Percentiles rank a stretch among this genome's conserved stretches.
phyloP scores from a whole-genome alignment of 2,888 invertebrate species.

The Oxyteleia sp. region DNA sequence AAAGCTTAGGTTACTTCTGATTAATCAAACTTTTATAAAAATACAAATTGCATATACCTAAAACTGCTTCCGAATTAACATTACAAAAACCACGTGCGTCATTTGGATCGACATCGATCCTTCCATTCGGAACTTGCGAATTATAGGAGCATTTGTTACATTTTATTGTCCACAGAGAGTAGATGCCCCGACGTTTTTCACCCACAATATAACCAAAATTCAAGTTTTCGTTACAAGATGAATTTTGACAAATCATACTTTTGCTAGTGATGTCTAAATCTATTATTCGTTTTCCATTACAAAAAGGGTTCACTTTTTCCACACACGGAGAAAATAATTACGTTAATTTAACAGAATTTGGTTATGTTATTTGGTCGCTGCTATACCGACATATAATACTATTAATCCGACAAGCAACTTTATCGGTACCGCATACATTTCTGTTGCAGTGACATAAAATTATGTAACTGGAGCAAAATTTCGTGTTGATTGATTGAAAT shows the following conservation, averaged over 20 bases:
- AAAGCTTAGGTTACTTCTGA: conserved; percentile 5
- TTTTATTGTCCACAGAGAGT: conserved; percentile 27
- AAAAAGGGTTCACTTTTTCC: conserved; percentile 7
- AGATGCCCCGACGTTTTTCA: conserved; percentile 38
- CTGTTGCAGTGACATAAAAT: too few relatives aligned
- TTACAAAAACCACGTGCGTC: conserved; percentile 12
- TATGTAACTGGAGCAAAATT: too few relatives aligned
- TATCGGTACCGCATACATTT: too few relatives aligned
- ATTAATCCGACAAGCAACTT: too few relatives aligned
- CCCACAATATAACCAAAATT: conserved; percentile 30
- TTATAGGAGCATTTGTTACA: conserved; percentile 22
- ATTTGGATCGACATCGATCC: conserved; percentile 5
- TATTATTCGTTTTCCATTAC: conserved; percentile 29
- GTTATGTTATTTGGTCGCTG: too few relatives aligned
- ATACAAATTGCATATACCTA: conserved; percentile 27
- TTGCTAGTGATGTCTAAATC: conserved; percentile 22
- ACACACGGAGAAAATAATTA: too few relatives aligned
- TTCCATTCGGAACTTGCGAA: conserved; percentile 29
- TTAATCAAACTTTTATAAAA: conserved; percentile 17
- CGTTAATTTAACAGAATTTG: too few relatives aligned
- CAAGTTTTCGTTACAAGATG: conserved; percentile 26
- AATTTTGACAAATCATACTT: conserved; percentile 27
- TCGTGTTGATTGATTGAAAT: too few relatives aligned
- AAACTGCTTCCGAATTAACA: conserved; percentile 47
- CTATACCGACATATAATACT: too few relatives aligned